phyloP scores from a whole-genome alignment of 2,888 invertebrate species.

The Clusia tigrina region DNA sequence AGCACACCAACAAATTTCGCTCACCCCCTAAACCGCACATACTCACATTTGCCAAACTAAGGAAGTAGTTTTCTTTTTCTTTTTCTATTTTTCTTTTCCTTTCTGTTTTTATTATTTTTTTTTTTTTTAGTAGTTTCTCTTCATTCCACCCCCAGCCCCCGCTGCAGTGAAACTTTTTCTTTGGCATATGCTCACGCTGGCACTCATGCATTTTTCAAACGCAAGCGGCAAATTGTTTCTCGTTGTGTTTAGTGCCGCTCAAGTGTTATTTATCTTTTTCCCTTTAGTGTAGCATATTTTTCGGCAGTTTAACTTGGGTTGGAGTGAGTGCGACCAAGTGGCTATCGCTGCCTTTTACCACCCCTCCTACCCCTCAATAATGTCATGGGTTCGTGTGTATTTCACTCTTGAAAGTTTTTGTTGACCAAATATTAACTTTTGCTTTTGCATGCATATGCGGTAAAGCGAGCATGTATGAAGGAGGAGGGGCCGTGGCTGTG shows the following conservation, averaged over 20 bases:
- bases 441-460: background rate
- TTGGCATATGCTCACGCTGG: slow-evolving; percentile 57
- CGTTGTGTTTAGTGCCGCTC: slow-evolving; percentile 5
- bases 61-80: slow-evolving; percentile 8
- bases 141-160: slow-evolving; percentile 12
- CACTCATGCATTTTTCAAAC: slow-evolving; percentile 55
- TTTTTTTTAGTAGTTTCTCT: slow-evolving; percentile 40
- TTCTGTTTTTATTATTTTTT: slow-evolving; percentile 26
- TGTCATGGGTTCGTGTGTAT: background rate
- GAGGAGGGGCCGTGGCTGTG: too few relatives aligned
- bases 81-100: background rate
- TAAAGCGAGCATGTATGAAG: too few relatives aligned
- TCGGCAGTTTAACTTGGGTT: background rate
- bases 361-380: too few relatives aligned
- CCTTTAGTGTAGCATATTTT: slow-evolving; percentile 4
- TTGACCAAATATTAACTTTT: slow-evolving; percentile 5
- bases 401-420: slow-evolving; percentile 2
- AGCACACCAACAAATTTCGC: slow-evolving; percentile 45
- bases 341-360: background rate
- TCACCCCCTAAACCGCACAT: background rate
- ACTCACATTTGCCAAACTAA: background rate
- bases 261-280: slow-evolving; percentile 6
- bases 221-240: slow-evolving; percentile 55
- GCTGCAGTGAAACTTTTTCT: slow-evolving; percentile 47
- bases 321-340: background rate